Evolutionary conservation across 1,140 invertebrate genomes (phyloP), one percentile per base, ranked within the genome.

Genomic region (Drosophila orosa): DNA sequence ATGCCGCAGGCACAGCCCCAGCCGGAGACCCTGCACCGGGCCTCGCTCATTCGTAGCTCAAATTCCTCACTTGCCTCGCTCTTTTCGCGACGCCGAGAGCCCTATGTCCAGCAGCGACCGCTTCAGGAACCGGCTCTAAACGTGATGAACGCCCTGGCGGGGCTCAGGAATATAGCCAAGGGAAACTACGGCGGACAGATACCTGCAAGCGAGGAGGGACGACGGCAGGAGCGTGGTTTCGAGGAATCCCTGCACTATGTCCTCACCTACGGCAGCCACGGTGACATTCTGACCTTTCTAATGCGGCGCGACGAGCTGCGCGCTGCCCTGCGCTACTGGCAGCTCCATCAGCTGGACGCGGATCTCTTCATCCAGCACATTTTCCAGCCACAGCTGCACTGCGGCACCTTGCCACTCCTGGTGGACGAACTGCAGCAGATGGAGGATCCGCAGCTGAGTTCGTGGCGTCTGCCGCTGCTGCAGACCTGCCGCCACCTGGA

Each of bases 221-320:
- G 93, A 13, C 90, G 15, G 50, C 93, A 91, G 58, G 74, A 93
- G 0, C 93, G 94, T 59, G 94, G 94, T 63, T 96, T 96, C 74
- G 93, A 95, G 50, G 95, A 96, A 87, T 96, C 95, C 74, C 80
- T 96, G 1, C 95, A 95, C 86, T 96, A 97, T 92, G 91, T 97
- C 6, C 92, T 93, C 0, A 95, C 93, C 54, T 97, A 96, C 84
- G 96, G 95, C 5, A 95, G 94, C 22, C 94, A 94, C 67, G 92
- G 93, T 3, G 94, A 94, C 5, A 94, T 95, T n/a, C 92, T 96
- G 22, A 93, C 94, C 45, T 97, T 96, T 80, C 95, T 95, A 58
- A 92, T 96, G 59, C 94, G 94, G 59, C 94, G 96, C 19, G 93
- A 94, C 22, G 93, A 94, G 60, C 90, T 95, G 27, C 83, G 91